Conservation (phyloP, 2,113 vertebrate species). For the Equus przewalskii region DNA sequence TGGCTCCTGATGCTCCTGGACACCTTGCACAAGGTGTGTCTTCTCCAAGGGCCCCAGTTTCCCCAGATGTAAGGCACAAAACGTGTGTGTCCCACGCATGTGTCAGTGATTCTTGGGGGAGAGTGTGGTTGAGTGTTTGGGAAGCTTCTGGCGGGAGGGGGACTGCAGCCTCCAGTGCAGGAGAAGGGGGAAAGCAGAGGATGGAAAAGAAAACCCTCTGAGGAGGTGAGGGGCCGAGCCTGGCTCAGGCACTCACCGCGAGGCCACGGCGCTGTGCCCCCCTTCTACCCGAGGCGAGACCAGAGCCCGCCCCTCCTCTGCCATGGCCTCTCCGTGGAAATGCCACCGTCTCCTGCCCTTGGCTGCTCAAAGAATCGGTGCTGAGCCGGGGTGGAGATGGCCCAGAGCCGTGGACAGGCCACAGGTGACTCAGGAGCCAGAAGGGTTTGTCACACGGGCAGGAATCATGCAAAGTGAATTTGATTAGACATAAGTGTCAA, state of each 20-base stretch:
- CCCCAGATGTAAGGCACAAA: not conserved
- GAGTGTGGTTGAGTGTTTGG: too few relatives aligned
- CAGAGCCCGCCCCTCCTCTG: not conserved
- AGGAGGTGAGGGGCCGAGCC: not conserved
- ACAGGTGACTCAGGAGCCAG: not conserved
- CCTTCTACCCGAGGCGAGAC: not conserved
- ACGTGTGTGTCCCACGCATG: not conserved
- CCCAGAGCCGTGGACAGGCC: not conserved
- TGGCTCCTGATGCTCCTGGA: not conserved
- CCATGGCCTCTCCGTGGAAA: not conserved
- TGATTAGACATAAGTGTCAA: not conserved
- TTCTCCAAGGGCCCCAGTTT: not conserved
- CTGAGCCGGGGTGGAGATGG: not conserved
- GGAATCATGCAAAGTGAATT: not conserved
- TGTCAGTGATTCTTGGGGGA: not conserved
- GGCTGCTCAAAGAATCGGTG: not conserved
- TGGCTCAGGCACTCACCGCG: accelerated
- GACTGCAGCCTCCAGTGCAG: accelerated
- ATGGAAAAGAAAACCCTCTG: not conserved
- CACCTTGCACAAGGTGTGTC: not conserved
- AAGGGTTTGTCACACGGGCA: not conserved
- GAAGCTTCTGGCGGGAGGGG: not conserved
- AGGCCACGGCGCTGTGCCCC: not conserved
- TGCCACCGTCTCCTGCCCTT: not conserved
- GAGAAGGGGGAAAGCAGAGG: not conserved